phyloP scores from a whole-genome alignment of 2,888 invertebrate genomes.

The Timandra comae region DNA sequence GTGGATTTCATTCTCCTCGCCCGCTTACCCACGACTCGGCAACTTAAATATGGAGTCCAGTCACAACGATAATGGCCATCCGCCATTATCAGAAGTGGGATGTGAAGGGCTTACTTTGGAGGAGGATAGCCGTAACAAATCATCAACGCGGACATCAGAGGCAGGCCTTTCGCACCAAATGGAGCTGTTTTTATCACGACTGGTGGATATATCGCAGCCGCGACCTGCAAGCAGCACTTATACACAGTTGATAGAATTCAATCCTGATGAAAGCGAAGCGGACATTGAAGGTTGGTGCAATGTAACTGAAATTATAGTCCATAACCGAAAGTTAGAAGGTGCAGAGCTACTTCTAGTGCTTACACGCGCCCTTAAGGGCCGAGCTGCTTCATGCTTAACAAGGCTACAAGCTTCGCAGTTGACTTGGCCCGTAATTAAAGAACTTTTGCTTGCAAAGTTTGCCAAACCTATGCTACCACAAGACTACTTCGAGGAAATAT shows the following conservation, averaged over 20 bases:
- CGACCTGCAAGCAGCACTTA: background rate
- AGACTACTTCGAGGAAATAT: constrained; percentile 21
- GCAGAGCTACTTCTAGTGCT: constrained; percentile 19
- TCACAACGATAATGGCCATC: too few species aligned
- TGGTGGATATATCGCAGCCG: background rate
- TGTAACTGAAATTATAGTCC: background rate
- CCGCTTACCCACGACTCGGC: too few species aligned
- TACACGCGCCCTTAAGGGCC: constrained; percentile 19
- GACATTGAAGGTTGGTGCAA: constrained; percentile 4
- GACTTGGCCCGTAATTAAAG: constrained; percentile 5
- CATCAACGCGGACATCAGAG: too few species aligned
- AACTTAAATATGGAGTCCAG: too few species aligned
- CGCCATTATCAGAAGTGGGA: too few species aligned
- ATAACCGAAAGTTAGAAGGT: background rate
- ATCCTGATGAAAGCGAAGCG: constrained; percentile 3
- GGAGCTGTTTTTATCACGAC: background rate
- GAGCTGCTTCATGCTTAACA: too few species aligned
- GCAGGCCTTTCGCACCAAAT: too few species aligned
- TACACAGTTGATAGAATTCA: background rate
- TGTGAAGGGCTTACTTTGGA: too few species aligned
- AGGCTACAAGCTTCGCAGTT: constrained; percentile 11
- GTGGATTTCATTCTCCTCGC: too few species aligned
- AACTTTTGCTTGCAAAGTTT: constrained; percentile 15
- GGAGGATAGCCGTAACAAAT: too few species aligned
- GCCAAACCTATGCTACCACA: constrained; percentile 14